Conservation (phyloP, 2,888 invertebrate species). For the Xanthostigma xanthostigma region DNA sequence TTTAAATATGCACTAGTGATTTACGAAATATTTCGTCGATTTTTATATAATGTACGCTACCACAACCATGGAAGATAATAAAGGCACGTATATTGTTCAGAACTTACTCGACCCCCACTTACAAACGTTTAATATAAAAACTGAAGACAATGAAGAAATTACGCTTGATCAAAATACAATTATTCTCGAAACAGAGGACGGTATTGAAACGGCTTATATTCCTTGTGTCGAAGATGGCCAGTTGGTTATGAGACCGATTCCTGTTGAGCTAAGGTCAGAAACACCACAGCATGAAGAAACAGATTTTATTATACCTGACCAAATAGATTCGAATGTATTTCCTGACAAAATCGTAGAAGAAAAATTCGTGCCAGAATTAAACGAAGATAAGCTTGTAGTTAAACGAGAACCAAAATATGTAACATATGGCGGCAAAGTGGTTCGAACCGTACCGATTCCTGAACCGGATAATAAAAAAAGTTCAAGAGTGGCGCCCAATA, state of each 20-base stretch:
- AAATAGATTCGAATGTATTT: not conserved
- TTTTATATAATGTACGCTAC: no score
- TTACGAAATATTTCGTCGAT: no score
- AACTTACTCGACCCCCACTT: no score
- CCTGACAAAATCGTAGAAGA: not conserved
- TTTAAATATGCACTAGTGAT: no score
- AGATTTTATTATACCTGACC: not conserved
- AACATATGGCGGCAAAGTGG: not conserved
- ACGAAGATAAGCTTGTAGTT: not conserved
- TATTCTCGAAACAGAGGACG: conserved; percentile 1
- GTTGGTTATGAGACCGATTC: conserved; percentile 2
- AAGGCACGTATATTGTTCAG: no score
- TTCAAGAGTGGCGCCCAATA: conserved; percentile 2
- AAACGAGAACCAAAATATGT: conserved; percentile 1
- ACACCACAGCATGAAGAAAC: not conserved
- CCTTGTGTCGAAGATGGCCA: conserved; percentile 2
- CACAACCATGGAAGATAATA: no score
- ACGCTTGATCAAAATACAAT: not conserved
- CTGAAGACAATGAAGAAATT: no score
- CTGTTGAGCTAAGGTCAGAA: not conserved
- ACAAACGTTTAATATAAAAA: no score
- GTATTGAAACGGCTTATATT: not conserved
- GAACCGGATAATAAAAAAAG: not conserved
- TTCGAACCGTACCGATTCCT: not conserved
- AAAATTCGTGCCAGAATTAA: not conserved